Base-by-base conservation (phyloP, 2,113 vertebrate species). In the Trematocara stigmaticum region DNA sequence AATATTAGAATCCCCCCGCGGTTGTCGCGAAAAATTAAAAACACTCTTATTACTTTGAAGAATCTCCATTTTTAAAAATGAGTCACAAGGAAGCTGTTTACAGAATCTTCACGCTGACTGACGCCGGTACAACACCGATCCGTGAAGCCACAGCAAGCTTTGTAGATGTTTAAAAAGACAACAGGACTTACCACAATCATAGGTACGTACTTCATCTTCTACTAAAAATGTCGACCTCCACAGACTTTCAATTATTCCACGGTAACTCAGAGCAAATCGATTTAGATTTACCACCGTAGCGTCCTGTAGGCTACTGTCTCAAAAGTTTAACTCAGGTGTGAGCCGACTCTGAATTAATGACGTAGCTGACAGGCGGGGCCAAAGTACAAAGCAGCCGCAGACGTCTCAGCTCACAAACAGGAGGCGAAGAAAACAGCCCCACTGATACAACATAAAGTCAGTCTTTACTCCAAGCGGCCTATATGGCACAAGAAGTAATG, bases 291-390 rank as follows among this genome's bases (percentile, higher is more conserved):
- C 38, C 55, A 23, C 49, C 18, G 8, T 4, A 5, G 15, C 15
- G 15, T 0, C 42, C 42, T 16, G 15, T 49, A 38, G 0, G 10
- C 10, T 38, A 16, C 42, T 5, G 23, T 47, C 23, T 49, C 34
- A 74, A 74, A 29, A 45, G 23, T 59, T 29, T 1, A 45, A 45
- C 55, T 47, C 79, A 81, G 79, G 79, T 81, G 78, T 79, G 51
- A 49, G 15, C 6, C 23, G 40, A 18, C 42, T 10, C 6, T 49
- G 69, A 29, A 18, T 47, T 29, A 42, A 69, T 26, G 64, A 74
- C 66, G 40, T 18, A 31, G 1, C 23, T 18, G 23, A 26, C 15
- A 29, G 69, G 69, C 69, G 23, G 23, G 23, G 15, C 69, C 69
- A 29, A 10, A 49, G 13, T 38, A 64, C 59, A 29, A 16, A 18